Evolutionary conservation across 2,113 vertebrate genomes (phyloP).

Genomic region (Spizaetus ornatus): DNA sequence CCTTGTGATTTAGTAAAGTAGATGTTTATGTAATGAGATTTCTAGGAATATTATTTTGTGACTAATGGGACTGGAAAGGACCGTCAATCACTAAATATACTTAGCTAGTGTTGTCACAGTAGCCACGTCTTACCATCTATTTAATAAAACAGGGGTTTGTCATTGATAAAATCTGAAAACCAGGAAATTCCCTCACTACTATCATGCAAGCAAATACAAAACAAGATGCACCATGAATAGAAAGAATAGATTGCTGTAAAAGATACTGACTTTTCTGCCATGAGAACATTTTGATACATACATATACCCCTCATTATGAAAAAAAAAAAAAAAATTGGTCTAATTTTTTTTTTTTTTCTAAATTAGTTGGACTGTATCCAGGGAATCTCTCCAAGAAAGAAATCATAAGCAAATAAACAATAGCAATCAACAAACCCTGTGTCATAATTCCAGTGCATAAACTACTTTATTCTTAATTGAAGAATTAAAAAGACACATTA

Average conservation of each 20-base stretch:
- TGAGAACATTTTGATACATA: background rate
- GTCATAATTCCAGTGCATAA: background rate
- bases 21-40: background rate
- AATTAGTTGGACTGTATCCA: background rate
- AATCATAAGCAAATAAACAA: background rate
- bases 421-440: background rate
- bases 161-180: background rate
- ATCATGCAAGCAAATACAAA: background rate
- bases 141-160: background rate
- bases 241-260: background rate
- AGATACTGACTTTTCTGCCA: background rate
- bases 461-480: background rate
- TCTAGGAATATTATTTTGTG: background rate
- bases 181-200: background rate
- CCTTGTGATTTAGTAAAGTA: background rate
- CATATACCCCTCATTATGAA: background rate
- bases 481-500: background rate
- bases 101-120: background rate
- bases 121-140: background rate
- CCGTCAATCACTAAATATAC: background rate
- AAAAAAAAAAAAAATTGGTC: background rate
- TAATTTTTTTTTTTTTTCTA: background rate
- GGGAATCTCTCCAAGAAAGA: background rate
- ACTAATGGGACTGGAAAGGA: background rate
- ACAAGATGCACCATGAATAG: background rate